Percentiles rank a stretch among this genome's conserved stretches.
Evolutionary conservation across 2,888 invertebrate genomes (phyloP).

Genomic region (Lasioglossum zephyrum): DNA sequence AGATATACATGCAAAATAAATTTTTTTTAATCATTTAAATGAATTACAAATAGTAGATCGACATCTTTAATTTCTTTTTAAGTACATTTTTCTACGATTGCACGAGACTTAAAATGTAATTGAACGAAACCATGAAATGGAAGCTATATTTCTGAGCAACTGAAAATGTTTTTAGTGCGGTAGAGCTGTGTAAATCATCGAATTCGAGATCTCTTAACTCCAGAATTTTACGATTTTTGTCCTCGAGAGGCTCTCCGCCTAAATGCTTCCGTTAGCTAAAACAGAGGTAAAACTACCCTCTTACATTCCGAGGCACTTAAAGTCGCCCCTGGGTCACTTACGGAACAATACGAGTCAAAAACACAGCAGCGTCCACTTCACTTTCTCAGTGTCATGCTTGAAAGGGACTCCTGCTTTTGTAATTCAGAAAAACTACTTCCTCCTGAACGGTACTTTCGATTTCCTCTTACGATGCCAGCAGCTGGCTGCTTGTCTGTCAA

Average conservation of each 20-base stretch:
- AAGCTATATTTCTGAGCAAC: neutral
- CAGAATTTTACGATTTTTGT: neutral
- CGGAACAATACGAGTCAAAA: conserved; percentile 9
- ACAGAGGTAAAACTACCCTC: conserved; percentile 7
- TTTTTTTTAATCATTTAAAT: no score
- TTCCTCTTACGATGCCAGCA: conserved; percentile 42
- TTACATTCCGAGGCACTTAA: neutral
- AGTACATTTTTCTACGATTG: no score
- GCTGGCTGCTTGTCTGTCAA: conserved; percentile 47
- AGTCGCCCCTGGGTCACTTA: neutral
- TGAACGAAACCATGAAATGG: neutral
- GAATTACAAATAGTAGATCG: no score
- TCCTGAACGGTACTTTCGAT: conserved; percentile 35
- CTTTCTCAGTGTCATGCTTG: conserved; percentile 13
- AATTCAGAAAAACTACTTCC: conserved; percentile 42
- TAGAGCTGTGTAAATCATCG: neutral
- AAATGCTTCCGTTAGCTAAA: neutral
- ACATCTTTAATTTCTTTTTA: no score
- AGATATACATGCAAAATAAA: no score
- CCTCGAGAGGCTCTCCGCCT: neutral
- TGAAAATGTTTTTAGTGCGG: neutral
- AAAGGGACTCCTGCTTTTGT: conserved; percentile 42
- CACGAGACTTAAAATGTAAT: neutral
- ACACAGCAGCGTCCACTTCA: conserved; percentile 1
- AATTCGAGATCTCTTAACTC: neutral